These are phyloP conservation scores for Petromus typicus DNA, from an alignment of 2,113 vertebrate species.

Conservation along the genomic window DNA sequence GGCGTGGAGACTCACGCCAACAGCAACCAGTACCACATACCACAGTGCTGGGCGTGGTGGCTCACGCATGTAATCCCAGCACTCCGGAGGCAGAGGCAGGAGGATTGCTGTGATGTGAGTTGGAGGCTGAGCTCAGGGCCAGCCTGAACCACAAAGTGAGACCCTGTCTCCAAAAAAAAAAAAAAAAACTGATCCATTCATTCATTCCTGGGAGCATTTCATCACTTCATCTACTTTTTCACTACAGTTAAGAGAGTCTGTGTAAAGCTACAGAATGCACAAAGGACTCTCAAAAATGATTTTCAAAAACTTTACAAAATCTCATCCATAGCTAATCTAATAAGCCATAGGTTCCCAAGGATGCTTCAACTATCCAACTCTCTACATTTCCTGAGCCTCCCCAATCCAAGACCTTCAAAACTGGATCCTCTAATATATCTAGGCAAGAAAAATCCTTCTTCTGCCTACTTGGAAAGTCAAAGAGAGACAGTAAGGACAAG, in stretches of 20 bases:
- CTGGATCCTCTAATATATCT: background rate
- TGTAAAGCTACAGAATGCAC: background rate
- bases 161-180: too few relatives aligned
- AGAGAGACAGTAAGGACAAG: background rate
- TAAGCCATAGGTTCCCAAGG: background rate
- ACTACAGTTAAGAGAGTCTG: background rate
- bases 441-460: background rate
- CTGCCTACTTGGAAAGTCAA: background rate
- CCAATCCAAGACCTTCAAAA: slow-evolving; percentile 10
- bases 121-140: too few relatives aligned
- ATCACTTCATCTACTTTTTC: background rate
- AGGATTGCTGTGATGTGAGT: too few relatives aligned
- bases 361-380: background rate
- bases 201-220: background rate
- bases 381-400: slow-evolving; percentile 26
- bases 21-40: too few relatives aligned
- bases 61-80: too few relatives aligned
- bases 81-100: too few relatives aligned
- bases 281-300: background rate
- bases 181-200: too few relatives aligned
- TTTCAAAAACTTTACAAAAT: background rate
- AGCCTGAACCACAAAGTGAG: too few relatives aligned
- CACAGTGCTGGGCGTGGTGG: too few relatives aligned
- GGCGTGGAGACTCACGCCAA: too few relatives aligned
- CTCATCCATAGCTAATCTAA: slow-evolving; percentile 15